phyloP scores from a whole-genome alignment of 1,140 invertebrate genomes.

The Archivesica marissinica region DNA sequence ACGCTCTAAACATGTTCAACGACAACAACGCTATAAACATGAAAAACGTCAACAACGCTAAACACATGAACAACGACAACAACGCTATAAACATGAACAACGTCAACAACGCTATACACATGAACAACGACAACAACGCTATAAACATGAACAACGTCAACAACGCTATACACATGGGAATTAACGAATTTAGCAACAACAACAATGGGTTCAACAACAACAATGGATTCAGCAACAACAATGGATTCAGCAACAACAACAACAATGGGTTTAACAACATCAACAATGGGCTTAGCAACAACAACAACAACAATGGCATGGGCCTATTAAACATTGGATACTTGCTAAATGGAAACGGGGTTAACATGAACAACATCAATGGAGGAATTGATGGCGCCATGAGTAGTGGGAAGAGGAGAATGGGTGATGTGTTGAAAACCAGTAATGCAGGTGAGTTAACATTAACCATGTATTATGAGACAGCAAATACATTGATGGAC shows the following conservation, averaged over 20 bases:
- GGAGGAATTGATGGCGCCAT: neutral
- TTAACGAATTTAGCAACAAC: no score
- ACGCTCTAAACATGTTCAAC: neutral
- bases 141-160: no score
- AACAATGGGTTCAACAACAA: neutral
- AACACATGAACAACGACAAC: neutral
- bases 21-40: conserved; percentile 8
- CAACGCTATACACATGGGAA: no score
- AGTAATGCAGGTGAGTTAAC: neutral
- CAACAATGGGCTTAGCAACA: neutral
- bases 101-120: neutral
- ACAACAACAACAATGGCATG: conserved; percentile 19
- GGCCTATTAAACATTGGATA: neutral
- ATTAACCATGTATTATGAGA: neutral
- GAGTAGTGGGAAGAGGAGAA: neutral
- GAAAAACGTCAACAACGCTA: conserved; percentile 30
- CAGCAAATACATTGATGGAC: neutral
- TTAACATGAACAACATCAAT: neutral
- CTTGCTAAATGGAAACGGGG: neutral
- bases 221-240: neutral
- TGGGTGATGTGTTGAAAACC: conserved; percentile 5
- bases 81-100: neutral
- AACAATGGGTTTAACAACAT: neutral
- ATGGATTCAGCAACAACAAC: neutral
- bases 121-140: neutral